Evolutionary conservation across 2,797 vertebrate genomes (phyloP), one percentile per base, ranked within the genome.

Genomic region (Enteromius mattozi): DNA sequence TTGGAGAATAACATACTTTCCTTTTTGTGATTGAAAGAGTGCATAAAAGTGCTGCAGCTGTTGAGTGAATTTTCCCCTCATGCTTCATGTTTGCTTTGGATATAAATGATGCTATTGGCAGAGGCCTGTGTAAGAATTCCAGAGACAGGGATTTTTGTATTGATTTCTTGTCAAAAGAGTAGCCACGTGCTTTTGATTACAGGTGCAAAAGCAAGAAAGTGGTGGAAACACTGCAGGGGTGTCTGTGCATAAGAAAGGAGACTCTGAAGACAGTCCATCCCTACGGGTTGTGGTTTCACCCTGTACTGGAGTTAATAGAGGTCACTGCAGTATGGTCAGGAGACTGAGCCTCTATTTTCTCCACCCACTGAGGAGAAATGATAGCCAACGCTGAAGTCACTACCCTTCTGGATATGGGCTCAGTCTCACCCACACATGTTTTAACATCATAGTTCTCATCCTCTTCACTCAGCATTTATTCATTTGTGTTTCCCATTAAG

Each of bases 251-350:
- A 59, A 47, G 71, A 85, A 56, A 76, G 65, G 42, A 69, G 45
- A 85, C 19, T 85, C 76, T 66, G 70, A 56, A 74, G 76, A 77
- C 72, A 74, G 70, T 85, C 35, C 74, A 56, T 86, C 83, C 54
- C 85, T 82, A 59, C 47, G 45, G 88, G 76, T 85, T 88, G 80
- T 81, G 82, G 87, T 88, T 88, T 89, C 86, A 88, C 82, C 87
- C 78, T 42, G 61, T 79, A 81, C 85, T 69, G 82, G 80, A 88
- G 89, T 89, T 89, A 89, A 89, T 89, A 89, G 87, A 86, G 89
- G 87, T 89, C 87, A 88, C 84, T 83, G 82, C 74, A 61, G 80
- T 76, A 49, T 87, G 89, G 89, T 89, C 86, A 87, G 86, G 76
- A 85, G 86, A 89, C 74, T 33, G 56, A 86, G 82, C 79, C 82